These are phyloP conservation scores for Passer domesticus DNA, from an alignment of 2,113 vertebrate species.

Conservation along the genomic window DNA sequence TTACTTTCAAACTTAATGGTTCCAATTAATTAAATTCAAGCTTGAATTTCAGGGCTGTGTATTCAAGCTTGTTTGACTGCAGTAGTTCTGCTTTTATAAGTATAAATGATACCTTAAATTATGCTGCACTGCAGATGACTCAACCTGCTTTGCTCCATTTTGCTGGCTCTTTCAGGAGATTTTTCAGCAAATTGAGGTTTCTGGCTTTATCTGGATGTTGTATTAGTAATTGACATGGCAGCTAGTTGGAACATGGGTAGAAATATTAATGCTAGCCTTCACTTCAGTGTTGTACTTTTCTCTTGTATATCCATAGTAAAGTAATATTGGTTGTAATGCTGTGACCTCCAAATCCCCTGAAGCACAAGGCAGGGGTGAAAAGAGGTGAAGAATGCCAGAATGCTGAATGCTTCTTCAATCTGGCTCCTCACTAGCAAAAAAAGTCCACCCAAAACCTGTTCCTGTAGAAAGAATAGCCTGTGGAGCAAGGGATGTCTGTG, in stretches of 20 bases:
- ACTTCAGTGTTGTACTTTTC: background rate
- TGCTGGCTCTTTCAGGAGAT: background rate
- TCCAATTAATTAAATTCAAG: background rate
- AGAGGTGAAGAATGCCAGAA: background rate
- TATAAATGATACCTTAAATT: background rate
- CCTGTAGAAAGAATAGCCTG: background rate
- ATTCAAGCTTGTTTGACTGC: background rate
- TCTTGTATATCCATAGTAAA: background rate
- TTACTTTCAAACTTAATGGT: background rate
- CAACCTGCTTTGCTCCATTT: background rate
- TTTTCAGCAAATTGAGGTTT: background rate
- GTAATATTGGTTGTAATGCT: background rate
- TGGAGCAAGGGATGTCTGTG: background rate
- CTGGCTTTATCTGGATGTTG: background rate
- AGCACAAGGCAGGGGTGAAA: background rate
- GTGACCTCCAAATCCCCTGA: background rate
- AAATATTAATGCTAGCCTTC: background rate
- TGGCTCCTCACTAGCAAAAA: background rate
- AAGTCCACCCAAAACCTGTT: background rate
- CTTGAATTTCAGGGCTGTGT: background rate
- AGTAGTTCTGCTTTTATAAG: background rate
- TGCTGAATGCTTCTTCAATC: background rate
- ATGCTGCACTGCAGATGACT: background rate
- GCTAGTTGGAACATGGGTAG: background rate
- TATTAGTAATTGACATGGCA: background rate